Evolutionary conservation across 2,797 vertebrate genomes (phyloP), one percentile per base, ranked within the genome.

Genomic region (Distichodus sexfasciatus): DNA sequence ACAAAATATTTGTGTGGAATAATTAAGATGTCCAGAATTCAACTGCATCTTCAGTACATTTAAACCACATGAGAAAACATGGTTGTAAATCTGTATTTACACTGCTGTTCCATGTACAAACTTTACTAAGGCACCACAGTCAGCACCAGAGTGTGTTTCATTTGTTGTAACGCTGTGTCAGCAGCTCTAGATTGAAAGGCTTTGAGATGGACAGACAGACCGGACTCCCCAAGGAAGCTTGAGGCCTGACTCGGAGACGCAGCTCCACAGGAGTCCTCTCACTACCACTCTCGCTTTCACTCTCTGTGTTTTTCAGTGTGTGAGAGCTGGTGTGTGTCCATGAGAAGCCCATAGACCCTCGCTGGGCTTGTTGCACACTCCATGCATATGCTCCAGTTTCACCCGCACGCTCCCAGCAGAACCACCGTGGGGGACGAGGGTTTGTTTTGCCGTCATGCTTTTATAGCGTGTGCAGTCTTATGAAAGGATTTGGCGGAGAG

Each of bases 381-480:
- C 15, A 40, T 33, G 6, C 38, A 66, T 33, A 54, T 53, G 38
- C 35, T 28, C 9, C 24, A 21, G 6, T 41, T 51, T 33, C 26
- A 54, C 12, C 40, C 31, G 36, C 41, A 57, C 23, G 17, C 12
- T 35, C 29, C 38, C 21, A 44, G 28, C 40, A 47, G 19, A 29
- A n/a, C 17, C 10, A 21, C 41, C 31, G 2, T 47, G 41, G 47
- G 29, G 28, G n/a, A n/a, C n/a, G n/a, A n/a, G 6, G 12, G 17
- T 35, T 47, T 35, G n/a, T 67, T 58, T 67, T 9, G 33, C 24
- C 23, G 44, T 40, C 43, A 40, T 26, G 44, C 54, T 58, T 14
- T 15, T 53, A 36, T 19, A n/a, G 40, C 4, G 17, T 17, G 29
- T 38, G 35, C 35, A 58, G 33, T 21, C 40, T n/a, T 35, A 35